Evolutionary conservation across 2,797 vertebrate genomes (phyloP), one percentile per base, ranked within the genome.

Genomic region (Enteromius treurensis): DNA sequence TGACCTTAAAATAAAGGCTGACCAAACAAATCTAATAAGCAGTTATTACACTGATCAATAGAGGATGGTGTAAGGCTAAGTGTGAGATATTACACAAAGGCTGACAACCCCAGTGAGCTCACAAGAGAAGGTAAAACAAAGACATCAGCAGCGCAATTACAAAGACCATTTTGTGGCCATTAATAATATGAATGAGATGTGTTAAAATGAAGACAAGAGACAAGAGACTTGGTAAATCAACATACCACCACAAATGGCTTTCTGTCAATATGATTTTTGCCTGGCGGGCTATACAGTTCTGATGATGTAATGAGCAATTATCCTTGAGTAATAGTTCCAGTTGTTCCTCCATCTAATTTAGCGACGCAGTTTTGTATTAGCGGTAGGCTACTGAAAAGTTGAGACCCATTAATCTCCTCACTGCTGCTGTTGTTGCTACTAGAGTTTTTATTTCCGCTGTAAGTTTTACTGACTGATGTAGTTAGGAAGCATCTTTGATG

Each of bases 281-380:
- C 77, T 62, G 51, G 45, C 29, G 19, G 64, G 40, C 5, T 69
- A 47, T 60, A 71, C 70, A 77, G 47, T 75, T 79, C 69, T 73
- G 82, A 78, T 86, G 77, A 87, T 87, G 70, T 85, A 77, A 84
- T 77, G 73, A 62, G 49, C 71, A 84, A 69, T 89, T 86, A 82
- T 79, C 71, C 71, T 70, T 49, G 34, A 80, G 80, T 88, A 85
- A 84, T 88, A 70, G 80, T 42, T 55, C 29, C 21, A 55, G 42
- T 71, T 64, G 71, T 51, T 79, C 71, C 64, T 69, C 76, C 11
- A 40, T 83, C 65, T 37, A 73, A 21, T 42, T 83, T 77, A 69
- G 71, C 45, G 4, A 13, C 1, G 42, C 51, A 37, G 42, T 68
- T 75, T 5, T 51, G 69, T 55, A 5, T 26, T 65, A 26, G 23